Evolutionary conservation across 1,140 invertebrate genomes (phyloP).

Genomic region (Manduca sexta): DNA sequence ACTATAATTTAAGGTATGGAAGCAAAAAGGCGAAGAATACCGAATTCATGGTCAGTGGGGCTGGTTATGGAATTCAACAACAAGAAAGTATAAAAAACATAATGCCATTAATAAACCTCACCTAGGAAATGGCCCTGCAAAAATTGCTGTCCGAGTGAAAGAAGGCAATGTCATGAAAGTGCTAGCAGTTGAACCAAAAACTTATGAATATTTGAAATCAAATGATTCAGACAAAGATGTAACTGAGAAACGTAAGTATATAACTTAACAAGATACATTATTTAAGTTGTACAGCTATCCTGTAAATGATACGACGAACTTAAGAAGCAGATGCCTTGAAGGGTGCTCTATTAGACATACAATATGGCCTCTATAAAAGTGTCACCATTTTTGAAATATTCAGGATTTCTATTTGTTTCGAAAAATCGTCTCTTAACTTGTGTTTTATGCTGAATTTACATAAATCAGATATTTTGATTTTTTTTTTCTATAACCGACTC

Average conservation of each 20-base stretch:
- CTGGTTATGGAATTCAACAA: slow-evolving; percentile 92
- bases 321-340: too few relatives aligned
- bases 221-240: slow-evolving; percentile 64
- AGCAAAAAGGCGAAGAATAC: slow-evolving; percentile 98
- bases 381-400: too few relatives aligned
- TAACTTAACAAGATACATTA: too few relatives aligned
- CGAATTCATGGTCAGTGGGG: slow-evolving; percentile 95
- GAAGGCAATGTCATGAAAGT: slow-evolving; percentile 80
- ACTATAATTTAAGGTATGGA: slow-evolving; percentile 82
- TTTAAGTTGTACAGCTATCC: too few relatives aligned
- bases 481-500: too few relatives aligned
- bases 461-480: too few relatives aligned
- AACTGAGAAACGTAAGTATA: slow-evolving; percentile 57
- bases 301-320: too few relatives aligned
- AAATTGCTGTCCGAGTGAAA: slow-evolving; percentile 85
- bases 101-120: slow-evolving; percentile 66
- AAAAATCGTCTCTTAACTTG: too few relatives aligned
- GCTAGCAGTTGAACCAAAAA: slow-evolving; percentile 81
- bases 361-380: too few relatives aligned
- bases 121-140: slow-evolving; percentile 80
- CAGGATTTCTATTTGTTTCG: too few relatives aligned
- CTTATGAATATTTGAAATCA: slow-evolving; percentile 78
- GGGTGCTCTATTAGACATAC: too few relatives aligned
- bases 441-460: too few relatives aligned
- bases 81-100: slow-evolving; percentile 71